These are phyloP conservation scores for Serranochromis macrocephalus DNA, from an alignment of 2,113 vertebrate species.

Conservation along the genomic window DNA sequence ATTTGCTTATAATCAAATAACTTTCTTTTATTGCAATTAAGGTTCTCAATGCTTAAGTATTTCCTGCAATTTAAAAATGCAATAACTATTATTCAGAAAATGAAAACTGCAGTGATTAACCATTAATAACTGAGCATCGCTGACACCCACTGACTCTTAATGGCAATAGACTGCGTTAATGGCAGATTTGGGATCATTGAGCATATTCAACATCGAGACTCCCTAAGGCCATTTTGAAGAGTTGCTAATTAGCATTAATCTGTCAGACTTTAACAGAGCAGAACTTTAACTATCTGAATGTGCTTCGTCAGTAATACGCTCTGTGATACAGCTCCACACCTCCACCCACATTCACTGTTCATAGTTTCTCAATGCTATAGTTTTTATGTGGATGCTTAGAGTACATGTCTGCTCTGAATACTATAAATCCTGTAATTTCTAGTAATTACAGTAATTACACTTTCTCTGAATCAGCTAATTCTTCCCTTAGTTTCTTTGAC, in stretches of 20 bases:
- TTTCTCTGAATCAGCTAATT: background rate
- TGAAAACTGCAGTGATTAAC: background rate
- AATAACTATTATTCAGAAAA: background rate
- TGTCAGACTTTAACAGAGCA: background rate
- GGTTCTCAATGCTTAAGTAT: background rate
- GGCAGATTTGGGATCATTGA: background rate
- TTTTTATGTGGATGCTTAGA: background rate
- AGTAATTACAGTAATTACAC: background rate
- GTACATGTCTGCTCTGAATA: background rate
- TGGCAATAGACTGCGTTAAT: conserved; percentile 16
- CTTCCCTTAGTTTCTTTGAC: background rate
- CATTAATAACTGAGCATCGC: background rate
- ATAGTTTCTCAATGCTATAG: background rate
- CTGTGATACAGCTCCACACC: background rate
- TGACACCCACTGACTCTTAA: background rate
- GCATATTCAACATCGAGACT: background rate
- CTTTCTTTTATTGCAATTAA: background rate
- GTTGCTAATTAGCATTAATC: background rate
- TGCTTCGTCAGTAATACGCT: background rate
- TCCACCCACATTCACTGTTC: background rate
- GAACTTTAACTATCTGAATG: background rate
- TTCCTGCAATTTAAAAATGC: background rate
- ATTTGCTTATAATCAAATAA: background rate
- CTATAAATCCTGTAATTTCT: background rate
- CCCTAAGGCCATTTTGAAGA: background rate